These are phyloP conservation scores for Thera britannica DNA, from an alignment of 2,888 invertebrate genomes.

Conservation along the genomic window DNA sequence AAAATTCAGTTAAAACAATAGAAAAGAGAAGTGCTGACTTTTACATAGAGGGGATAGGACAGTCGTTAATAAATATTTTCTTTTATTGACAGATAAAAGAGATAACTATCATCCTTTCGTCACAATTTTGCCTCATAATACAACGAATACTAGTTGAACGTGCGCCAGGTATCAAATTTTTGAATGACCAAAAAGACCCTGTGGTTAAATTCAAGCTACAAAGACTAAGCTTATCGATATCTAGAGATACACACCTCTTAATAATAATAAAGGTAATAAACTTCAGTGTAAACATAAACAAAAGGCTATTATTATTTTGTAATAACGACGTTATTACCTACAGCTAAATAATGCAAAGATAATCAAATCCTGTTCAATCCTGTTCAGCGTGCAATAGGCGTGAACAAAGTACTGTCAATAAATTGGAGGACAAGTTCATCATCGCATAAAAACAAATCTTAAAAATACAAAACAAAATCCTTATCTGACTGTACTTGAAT, in stretches of 20 bases:
- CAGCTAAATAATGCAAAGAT: conserved; percentile 4
- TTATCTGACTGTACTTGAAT: conserved; percentile 32
- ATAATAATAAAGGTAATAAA: conserved; percentile 43
- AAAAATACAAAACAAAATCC: conserved; percentile 18
- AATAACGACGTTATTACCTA: conserved; percentile 22
- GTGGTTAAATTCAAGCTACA: conserved; percentile 58
- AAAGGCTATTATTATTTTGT: conserved; percentile 4
- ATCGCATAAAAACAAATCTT: conserved; percentile 6
- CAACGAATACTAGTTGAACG: conserved; percentile 44
- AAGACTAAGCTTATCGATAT: conserved; percentile 53
- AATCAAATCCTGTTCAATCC: background rate
- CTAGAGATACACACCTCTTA: conserved; percentile 52
- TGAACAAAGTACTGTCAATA: background rate
- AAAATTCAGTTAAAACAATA: conserved; percentile 54
- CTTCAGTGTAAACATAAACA: conserved; percentile 36
- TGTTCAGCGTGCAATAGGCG: background rate
- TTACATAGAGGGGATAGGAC: conserved; percentile 53
- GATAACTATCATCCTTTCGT: conserved; percentile 59
- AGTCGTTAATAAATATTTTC: conserved; percentile 62
- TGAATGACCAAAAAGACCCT: conserved; percentile 76
- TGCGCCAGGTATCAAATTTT: conserved; percentile 67
- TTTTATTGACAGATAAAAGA: conserved; percentile 73
- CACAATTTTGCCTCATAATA: conserved; percentile 48
- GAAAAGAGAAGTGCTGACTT: conserved; percentile 65
- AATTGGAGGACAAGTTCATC: conserved; percentile 7